Evolutionary conservation across 2,888 invertebrate genomes (phyloP), one percentile per base, ranked within the genome.

Genomic region (Leucania comma): DNA sequence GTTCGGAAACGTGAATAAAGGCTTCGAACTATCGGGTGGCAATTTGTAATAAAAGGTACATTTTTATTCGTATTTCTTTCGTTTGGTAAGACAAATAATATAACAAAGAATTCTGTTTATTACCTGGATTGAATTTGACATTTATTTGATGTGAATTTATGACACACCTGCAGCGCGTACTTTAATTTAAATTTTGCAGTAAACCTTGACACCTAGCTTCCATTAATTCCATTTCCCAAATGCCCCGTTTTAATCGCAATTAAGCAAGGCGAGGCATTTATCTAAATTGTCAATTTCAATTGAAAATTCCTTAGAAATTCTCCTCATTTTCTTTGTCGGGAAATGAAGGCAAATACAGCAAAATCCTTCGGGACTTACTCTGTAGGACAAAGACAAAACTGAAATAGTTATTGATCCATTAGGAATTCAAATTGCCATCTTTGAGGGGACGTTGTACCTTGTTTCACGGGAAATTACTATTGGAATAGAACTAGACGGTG

Each of bases 221-320:
- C 71, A 82, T 83, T 77, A 77, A 84, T 79, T 79, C 74, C 70
- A 82, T 83, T 86, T 83, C 79, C 68, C 54, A 78, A 85, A 84
- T 72, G 80, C 75, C 73, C 81, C 76, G 79, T 86, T 86, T 85
- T 86, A 86, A 88, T 88, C 84, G 86, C 85, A 86, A 89, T 87
- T 88, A 89, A 89, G 84, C 79, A 83, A 72, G 81, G 75, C 80
- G 78, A 84, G 83, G 83, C 84, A 87, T 87, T 88, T 84, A 87
- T 84, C 87, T 81, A 84, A 87, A 90, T 88, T 87, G 88, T 84
- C 88, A 88, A 86, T 89, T 89, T 86, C 84, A 89, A 88, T 89
- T 87, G 88, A 86, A 84, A 89, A 90, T 89, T 86, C 87, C 87
- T 76, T 81, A 84, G 82, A 87, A 88, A 87, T 89, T 87, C 86